A percentile compares a stretch with the other conserved stretches of the same genome.
Conservation (phyloP, 2,888 invertebrate species). For the Gisinianus flammeolus region DNA sequence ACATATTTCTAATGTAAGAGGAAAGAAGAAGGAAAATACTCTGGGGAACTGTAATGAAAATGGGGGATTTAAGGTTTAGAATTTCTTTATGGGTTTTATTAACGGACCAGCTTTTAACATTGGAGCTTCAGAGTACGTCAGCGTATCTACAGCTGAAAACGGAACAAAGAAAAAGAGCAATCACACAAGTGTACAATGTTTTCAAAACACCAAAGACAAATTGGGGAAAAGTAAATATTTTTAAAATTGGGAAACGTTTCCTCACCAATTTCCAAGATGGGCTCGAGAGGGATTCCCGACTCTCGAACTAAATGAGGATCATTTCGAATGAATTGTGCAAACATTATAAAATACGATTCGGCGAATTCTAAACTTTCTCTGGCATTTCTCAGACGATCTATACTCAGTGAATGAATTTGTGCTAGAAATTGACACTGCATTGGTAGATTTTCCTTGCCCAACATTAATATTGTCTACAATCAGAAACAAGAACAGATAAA, state of each 20-base stretch:
- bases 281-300: constrained; percentile 49
- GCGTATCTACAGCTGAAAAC: constrained; percentile 47
- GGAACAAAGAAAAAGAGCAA: constrained; percentile 5
- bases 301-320: constrained; percentile 49
- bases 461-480: constrained; percentile 54
- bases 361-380: constrained; percentile 54
- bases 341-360: constrained; percentile 54
- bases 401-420: constrained; percentile 50
- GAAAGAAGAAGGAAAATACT: too few relatives aligned
- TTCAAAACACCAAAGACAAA: constrained; percentile 22
- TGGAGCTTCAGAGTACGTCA: constrained; percentile 49
- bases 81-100: too few relatives aligned
- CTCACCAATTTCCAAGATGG: constrained; percentile 51
- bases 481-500: constrained; percentile 6
- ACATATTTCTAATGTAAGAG: too few relatives aligned
- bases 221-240: neutral
- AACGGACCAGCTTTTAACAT: constrained; percentile 53
- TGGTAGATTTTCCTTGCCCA: constrained; percentile 53
- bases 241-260: neutral
- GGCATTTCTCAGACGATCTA: constrained; percentile 49
- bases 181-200: constrained; percentile 14
- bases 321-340: constrained; percentile 52
- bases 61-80: too few relatives aligned
- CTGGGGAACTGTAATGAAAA: too few relatives aligned
- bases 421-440: constrained; percentile 53